These are phyloP conservation scores for Leucosticte australis DNA, from an alignment of 2,113 vertebrate species.

Conservation along the genomic window DNA sequence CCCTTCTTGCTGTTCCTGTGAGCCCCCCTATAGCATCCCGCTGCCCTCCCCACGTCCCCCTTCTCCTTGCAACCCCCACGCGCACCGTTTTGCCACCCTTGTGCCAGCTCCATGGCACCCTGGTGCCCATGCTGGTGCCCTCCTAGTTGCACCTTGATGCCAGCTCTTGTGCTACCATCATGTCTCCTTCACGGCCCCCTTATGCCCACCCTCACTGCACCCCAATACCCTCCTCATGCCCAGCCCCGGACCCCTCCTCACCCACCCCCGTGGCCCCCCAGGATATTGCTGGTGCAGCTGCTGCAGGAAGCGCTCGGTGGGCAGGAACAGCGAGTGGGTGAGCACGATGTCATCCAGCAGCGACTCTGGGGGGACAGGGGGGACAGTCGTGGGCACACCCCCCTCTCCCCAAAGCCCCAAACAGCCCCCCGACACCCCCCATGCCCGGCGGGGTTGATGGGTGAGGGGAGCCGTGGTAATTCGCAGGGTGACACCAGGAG, in stretches of 20 bases:
- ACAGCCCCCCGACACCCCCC: background rate
- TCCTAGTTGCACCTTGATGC: background rate
- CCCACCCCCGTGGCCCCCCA: conserved; percentile 14
- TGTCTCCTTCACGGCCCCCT: background rate
- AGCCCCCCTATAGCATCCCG: rapidly evolving
- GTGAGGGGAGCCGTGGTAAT: background rate
- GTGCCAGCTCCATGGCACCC: background rate
- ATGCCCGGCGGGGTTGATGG: background rate
- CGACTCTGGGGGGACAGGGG: conserved; percentile 73
- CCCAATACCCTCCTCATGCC: background rate
- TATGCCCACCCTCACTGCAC: background rate
- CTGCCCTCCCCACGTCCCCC: background rate
- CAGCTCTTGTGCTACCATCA: background rate
- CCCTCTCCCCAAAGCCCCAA: too few species aligned
- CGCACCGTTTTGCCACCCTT: background rate
- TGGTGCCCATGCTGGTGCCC: background rate
- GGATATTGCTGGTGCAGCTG: conserved; percentile 96
- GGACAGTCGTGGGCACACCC: background rate
- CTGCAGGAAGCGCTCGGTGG: conserved; percentile 91
- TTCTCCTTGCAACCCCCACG: too few species aligned
- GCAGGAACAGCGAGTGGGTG: conserved; percentile 95
- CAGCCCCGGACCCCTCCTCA: background rate
- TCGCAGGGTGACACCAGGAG: background rate
- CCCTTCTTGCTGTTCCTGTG: background rate
- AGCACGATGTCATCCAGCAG: conserved; percentile 94